These are phyloP conservation scores for Delichon dasypus DNA, from an alignment of 2,797 vertebrate genomes.

Conservation along the genomic window DNA sequence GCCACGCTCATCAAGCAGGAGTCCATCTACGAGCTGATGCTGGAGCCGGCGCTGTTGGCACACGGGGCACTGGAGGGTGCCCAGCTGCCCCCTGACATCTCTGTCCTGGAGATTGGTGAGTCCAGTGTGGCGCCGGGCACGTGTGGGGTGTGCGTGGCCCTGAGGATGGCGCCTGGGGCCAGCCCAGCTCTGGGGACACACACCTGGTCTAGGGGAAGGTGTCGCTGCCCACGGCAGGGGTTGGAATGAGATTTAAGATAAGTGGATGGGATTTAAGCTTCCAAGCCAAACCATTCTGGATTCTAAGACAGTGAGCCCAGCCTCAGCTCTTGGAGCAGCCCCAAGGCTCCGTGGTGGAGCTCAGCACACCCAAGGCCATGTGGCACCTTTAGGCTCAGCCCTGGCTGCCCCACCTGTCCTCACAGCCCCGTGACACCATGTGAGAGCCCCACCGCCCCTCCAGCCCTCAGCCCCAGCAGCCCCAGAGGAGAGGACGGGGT, in stretches of 20 bases:
- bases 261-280: not conserved
- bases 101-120: slow-evolving; percentile 85
- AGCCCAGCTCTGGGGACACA: not conserved
- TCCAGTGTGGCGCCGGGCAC: fast-evolving
- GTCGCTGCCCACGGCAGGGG: not conserved
- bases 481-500: fast-evolving
- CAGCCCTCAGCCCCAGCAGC: not conserved
- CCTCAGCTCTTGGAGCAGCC: not conserved
- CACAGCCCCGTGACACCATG: fast-evolving
- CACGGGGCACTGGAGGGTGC: slow-evolving; percentile 51
- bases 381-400: not conserved
- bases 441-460: not conserved
- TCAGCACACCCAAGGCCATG: not conserved
- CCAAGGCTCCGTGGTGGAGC: not conserved
- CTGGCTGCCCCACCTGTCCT: not conserved
- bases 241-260: not conserved
- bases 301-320: fast-evolving
- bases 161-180: fast-evolving
- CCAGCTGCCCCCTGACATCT: slow-evolving; percentile 76
- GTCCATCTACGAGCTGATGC: slow-evolving; percentile 82
- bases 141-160: fast-evolving
- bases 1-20: slow-evolving; percentile 84
- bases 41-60: slow-evolving; percentile 79
- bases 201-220: not conserved
- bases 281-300: not conserved